These are phyloP conservation scores for Seira sanloemensis DNA, from an alignment of 2,888 invertebrate species.

Conservation along the genomic window DNA sequence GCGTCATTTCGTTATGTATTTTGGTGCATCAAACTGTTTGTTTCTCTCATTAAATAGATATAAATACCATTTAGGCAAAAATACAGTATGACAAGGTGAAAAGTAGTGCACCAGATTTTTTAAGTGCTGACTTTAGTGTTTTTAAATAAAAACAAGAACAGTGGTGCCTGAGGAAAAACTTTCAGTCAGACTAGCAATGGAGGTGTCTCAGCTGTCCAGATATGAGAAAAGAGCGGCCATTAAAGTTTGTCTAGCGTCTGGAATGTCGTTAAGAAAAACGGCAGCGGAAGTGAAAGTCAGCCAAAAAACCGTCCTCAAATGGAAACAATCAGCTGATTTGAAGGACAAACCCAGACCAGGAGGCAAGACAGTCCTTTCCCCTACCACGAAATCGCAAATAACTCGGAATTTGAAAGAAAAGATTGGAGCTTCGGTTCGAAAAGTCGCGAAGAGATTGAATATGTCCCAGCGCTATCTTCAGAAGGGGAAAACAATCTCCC, in stretches of 20 bases:
- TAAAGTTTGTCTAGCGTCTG: neutral
- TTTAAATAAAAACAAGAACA: too few relatives aligned
- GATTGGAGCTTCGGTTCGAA: neutral
- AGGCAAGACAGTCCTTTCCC: neutral
- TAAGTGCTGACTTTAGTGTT: too few relatives aligned
- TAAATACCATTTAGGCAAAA: too few relatives aligned
- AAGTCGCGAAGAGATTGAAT: neutral
- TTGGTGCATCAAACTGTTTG: too few relatives aligned
- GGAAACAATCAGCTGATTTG: neutral
- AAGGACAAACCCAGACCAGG: neutral
- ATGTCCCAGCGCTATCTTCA: neutral
- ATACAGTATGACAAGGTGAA: too few relatives aligned
- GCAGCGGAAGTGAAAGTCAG: neutral
- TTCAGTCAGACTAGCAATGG: too few relatives aligned
- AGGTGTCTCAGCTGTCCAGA: neutral
- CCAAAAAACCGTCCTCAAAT: neutral
- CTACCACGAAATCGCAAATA: constrained; percentile 3
- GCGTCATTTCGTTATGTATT: too few relatives aligned
- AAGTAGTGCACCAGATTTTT: too few relatives aligned
- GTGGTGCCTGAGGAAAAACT: too few relatives aligned
- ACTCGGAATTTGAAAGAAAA: constrained; percentile 4
- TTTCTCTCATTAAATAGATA: too few relatives aligned
- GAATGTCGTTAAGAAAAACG: neutral
- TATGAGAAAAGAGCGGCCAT: neutral
- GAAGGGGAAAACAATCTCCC: neutral